These are phyloP conservation scores for Burhinus bistriatus DNA, from an alignment of 2,113 vertebrate species.

Conservation along the genomic window DNA sequence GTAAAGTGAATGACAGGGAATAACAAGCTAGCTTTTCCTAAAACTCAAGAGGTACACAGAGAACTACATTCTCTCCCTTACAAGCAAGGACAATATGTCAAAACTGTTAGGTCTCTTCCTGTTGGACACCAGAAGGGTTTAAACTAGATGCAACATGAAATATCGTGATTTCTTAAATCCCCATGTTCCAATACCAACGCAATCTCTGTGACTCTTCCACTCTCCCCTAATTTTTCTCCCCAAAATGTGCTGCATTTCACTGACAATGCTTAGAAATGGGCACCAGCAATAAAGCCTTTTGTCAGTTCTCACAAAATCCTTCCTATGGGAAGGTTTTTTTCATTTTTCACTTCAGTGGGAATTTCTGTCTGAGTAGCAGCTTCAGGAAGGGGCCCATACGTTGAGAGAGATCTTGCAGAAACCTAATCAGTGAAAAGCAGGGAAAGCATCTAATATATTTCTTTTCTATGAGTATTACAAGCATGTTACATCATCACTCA, in stretches of 20 bases:
- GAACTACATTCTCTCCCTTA: not conserved
- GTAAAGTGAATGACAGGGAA: not conserved
- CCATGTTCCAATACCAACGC: not conserved
- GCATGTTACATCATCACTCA: not conserved
- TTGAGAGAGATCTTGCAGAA: not conserved
- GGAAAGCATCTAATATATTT: not conserved
- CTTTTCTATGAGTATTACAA: not conserved
- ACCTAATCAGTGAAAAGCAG: not conserved
- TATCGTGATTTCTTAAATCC: not conserved
- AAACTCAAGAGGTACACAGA: not conserved
- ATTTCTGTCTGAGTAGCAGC: not conserved
- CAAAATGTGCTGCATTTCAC: not conserved
- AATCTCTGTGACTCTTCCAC: not conserved
- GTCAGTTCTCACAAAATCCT: not conserved
- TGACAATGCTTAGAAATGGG: not conserved
- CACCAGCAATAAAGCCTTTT: not conserved
- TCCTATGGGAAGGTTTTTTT: not conserved
- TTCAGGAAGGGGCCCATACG: not conserved
- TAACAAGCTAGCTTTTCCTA: not conserved
- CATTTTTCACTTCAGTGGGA: not conserved
- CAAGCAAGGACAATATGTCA: not conserved
- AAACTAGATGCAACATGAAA: not conserved
- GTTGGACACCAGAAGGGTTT: not conserved
- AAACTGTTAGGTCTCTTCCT: not conserved
- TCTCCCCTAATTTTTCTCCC: not conserved